Conservation (phyloP, 30 jellyfish, hydroid and myxozoan species). For the Sanderia malayensis region DNA sequence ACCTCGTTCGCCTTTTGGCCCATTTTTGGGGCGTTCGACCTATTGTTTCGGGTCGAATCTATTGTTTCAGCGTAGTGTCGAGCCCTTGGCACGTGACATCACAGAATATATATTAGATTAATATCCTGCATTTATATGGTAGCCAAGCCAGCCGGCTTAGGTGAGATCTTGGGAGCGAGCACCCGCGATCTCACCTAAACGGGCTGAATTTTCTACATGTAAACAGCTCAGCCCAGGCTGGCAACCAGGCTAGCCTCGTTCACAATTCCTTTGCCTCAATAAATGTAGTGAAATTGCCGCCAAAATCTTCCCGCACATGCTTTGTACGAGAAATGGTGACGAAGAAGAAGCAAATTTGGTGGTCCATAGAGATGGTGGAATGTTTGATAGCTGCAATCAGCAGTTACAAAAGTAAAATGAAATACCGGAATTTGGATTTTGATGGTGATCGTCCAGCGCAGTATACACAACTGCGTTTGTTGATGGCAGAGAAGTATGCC, state of each 20-base stretch:
- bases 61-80: too few species aligned
- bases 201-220: too few species aligned
- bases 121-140: too few species aligned
- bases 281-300: background rate
- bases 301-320: background rate
- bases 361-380: background rate
- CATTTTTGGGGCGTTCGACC: too few species aligned
- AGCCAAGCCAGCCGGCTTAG: background rate
- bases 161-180: background rate
- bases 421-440: constrained; percentile 13
- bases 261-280: background rate
- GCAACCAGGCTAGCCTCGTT: too few species aligned
- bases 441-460: constrained; percentile 58
- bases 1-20: too few species aligned
- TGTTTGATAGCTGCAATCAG: background rate
- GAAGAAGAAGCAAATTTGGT: background rate
- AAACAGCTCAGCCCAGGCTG: too few species aligned
- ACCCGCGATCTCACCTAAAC: constrained; percentile 18
- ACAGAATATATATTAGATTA: too few species aligned
- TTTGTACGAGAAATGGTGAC: background rate
- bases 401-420: background rate
- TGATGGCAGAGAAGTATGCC: constrained; percentile 21
- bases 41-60: too few species aligned
- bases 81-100: too few species aligned
- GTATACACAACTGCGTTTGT: constrained; percentile 33